A percentile compares a stretch with the other conserved stretches of the same genome.
Conservation (phyloP, 2,797 vertebrate genomes). For the Crenichthys baileyi region DNA sequence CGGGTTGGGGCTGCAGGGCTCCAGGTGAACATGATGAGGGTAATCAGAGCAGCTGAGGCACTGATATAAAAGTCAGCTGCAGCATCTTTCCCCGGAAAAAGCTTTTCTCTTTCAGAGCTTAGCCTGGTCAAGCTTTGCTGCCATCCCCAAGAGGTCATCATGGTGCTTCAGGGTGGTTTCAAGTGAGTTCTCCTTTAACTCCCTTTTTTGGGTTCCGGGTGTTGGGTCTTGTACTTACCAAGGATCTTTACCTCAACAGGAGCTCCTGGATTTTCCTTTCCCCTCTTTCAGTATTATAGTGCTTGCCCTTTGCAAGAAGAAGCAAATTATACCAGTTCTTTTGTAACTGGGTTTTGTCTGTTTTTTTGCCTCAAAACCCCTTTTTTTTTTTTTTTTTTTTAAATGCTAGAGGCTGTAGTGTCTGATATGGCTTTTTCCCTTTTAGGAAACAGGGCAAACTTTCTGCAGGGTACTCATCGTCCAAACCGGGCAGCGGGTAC, state of each 20-base stretch:
- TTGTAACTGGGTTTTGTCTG: no score
- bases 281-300: neutral
- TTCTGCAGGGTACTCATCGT: no score
- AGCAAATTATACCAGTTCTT: neutral
- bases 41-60: neutral
- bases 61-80: neutral
- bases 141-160: no score
- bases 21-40: slow-evolving; percentile 2
- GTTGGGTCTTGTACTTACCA: neutral
- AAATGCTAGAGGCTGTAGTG: no score
- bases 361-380: no score
- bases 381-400: no score
- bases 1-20: neutral
- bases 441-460: no score
- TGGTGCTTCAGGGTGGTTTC: neutral
- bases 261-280: neutral
- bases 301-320: neutral
- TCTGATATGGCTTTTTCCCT: no score
- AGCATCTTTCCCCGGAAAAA: neutral
- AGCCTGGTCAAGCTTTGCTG: neutral
- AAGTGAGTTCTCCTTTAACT: neutral
- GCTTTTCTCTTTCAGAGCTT: neutral
- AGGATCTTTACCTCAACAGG: neutral
- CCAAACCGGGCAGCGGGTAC: no score
- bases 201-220: neutral